A percentile compares a stretch with the other conserved stretches of the same genome.
Conservation (phyloP, 2,888 invertebrate species). For the Ichneumoninae sp. region DNA sequence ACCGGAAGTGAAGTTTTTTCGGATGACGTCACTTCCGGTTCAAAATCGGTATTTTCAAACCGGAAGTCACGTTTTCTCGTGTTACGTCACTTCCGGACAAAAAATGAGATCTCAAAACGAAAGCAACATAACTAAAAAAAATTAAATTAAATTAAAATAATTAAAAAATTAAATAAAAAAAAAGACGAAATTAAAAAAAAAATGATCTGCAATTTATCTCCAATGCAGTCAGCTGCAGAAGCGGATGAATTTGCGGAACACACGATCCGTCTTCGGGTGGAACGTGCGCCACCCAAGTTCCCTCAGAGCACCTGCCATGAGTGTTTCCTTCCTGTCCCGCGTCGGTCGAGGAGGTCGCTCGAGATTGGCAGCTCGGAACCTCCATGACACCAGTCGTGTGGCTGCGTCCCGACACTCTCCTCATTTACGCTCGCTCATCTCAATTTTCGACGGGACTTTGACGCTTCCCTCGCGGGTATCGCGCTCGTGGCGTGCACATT, state of each 20-base stretch:
- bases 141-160: no score
- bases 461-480: constrained; percentile 36
- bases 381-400: background rate
- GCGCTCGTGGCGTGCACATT: constrained; percentile 73
- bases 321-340: constrained; percentile 65
- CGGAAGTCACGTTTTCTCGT: background rate
- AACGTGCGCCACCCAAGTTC: background rate
- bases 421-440: background rate
- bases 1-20: background rate
- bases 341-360: background rate
- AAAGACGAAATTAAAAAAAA: no score
- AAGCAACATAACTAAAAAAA: no score
- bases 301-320: constrained; percentile 65
- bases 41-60: no score
- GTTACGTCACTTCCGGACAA: no score
- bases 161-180: no score
- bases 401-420: background rate
- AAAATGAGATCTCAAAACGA: constrained; percentile 26
- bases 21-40: no score
- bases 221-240: no score
- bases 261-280: no score
- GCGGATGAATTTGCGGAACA: no score
- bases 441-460: constrained; percentile 42
- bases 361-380: background rate
- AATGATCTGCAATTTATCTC: no score